Evolutionary conservation across 2,888 invertebrate species (phyloP).

Genomic region (Falcaria lacertinaria): DNA sequence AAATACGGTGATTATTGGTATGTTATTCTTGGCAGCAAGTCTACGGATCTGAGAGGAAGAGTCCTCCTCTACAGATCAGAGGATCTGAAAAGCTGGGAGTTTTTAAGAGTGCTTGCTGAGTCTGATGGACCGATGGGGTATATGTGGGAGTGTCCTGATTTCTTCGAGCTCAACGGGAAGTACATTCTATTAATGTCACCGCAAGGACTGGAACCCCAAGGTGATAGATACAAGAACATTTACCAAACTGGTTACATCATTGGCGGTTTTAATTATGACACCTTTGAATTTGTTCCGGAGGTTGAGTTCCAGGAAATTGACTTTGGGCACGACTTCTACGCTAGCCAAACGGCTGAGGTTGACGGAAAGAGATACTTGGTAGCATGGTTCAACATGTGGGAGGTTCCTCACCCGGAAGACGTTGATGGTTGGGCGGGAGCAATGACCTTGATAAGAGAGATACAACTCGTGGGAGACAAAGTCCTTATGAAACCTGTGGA

Average conservation of each 20-base stretch:
- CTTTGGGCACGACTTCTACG: slow-evolving; percentile 72
- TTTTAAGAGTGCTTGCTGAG: slow-evolving; percentile 53
- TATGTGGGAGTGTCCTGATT: slow-evolving; percentile 79
- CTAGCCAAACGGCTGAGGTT: slow-evolving; percentile 56
- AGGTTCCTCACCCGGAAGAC: slow-evolving; percentile 50
- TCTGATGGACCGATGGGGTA: slow-evolving; percentile 57
- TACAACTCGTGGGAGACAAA: slow-evolving; percentile 43
- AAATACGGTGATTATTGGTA: slow-evolving; percentile 61
- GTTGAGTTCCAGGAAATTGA: slow-evolving; percentile 63
- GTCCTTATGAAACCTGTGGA: slow-evolving; percentile 57
- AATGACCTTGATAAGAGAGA: slow-evolving; percentile 60
- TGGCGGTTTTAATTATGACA: slow-evolving; percentile 63
- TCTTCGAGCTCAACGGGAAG: slow-evolving; percentile 66
- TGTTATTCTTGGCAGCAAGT: slow-evolving; percentile 62
- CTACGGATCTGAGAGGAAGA: slow-evolving; percentile 47
- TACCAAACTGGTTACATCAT: slow-evolving; percentile 66
- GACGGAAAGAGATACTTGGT: slow-evolving; percentile 56
- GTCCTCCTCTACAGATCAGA: slow-evolving; percentile 62
- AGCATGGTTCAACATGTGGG: slow-evolving; percentile 73
- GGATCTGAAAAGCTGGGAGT: slow-evolving; percentile 62
- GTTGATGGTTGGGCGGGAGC: slow-evolving; percentile 69
- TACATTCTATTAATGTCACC: slow-evolving; percentile 66
- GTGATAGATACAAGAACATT: slow-evolving; percentile 62
- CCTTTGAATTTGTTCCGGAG: slow-evolving; percentile 54
- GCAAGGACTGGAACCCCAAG: slow-evolving; percentile 57